Evolutionary conservation across 2,797 vertebrate species (phyloP), one percentile per base, ranked within the genome.

Genomic region (Mus spretus): DNA sequence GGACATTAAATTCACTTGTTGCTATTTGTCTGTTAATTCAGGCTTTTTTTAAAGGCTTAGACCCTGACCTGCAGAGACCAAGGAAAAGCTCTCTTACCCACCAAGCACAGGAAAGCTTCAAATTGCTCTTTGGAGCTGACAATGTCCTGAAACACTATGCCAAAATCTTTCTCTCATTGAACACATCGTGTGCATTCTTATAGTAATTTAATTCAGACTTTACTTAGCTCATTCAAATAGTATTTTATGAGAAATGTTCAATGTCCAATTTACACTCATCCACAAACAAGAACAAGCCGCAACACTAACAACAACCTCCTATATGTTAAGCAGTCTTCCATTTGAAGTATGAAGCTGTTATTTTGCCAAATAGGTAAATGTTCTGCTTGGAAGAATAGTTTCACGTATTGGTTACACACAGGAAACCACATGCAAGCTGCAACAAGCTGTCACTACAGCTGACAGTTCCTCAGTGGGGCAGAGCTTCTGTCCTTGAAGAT

Each of bases 131-230:
- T 57, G 13, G 47, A 88, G 53, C 93, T 61, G 9, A 53, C 87
- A 37, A 65, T 28, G 6, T 91, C 70, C 72, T 78, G 87, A 96
- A 44, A 40, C 22, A 59, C 34, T 80, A 59, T 75, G 74, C 92
- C 63, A 94, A 93, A 92, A 44, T 22, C 26, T 96, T 84, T 93
- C 55, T 89, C 22, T 95, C 22, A 67, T 59, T 97, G 91, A 63
- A 96, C 20, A 79, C 83, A 80, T 93, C 26, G 65, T 57, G 53
- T n/a, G 47, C 82, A 75, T 72, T 88, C 97, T 96, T 22, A 89
- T 92, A 89, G 57, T 91, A 90, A 97, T 91, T 96, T 93, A 90
- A 96, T 96, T 90, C 89, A 92, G 57, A 95, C 83, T 94, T 59
- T 96, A 53, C 44, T 83, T 80, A 91, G 57, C 57, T 77, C 70